Base-by-base conservation (phyloP, 2,113 vertebrate species). In the Anser cygnoides region DNA sequence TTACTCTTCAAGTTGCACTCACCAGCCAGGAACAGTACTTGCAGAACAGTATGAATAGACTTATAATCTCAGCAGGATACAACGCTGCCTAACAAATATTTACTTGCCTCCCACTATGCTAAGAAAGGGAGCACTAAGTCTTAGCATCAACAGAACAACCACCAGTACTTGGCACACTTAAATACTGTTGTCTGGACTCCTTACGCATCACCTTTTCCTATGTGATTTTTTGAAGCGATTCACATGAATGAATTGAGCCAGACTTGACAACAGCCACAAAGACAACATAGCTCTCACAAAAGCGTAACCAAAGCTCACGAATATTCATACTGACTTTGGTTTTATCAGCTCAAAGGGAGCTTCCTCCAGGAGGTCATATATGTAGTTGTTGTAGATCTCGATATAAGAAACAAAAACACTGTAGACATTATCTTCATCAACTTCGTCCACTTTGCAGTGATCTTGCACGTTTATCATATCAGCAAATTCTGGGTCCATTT, bases 341-440 rank as follows among this genome's bases (percentile, higher is more conserved):
- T 98, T 99, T 94, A 99, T 98, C 3, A 98, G 98, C 71, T 99
- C 99, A 82, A 97, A 96, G 0, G 98, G 98, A 23, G 97, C 63
- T 61, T 99, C 99, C 85, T 99, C 99, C 65, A 99, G 95, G 9
- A 99, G 99, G 95, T 99, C 99, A 41, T 99, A 99, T 79, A 99
- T 99, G 87, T 99, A 99, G 97, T 99, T 99, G 96, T 99, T 99
- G 96, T 99, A 99, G 95, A 99, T 99, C 97, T 99, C 99, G 3
- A 99, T 98, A 77, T 99, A 99, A 73, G 99, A 99, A 41, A 99
- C 99, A 92, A 99, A 99, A 11, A 99, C 98, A 15, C 98, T 98
- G 94, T 99, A 99, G 83, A 99, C 99, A 23, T 98, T 99, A 77
- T 99, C 99, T 92, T 99, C 99, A 66, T 99, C 99, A 21, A 99